Evolutionary conservation across 2,113 vertebrate genomes (phyloP).

Genomic region (Larimichthys polyactis): DNA sequence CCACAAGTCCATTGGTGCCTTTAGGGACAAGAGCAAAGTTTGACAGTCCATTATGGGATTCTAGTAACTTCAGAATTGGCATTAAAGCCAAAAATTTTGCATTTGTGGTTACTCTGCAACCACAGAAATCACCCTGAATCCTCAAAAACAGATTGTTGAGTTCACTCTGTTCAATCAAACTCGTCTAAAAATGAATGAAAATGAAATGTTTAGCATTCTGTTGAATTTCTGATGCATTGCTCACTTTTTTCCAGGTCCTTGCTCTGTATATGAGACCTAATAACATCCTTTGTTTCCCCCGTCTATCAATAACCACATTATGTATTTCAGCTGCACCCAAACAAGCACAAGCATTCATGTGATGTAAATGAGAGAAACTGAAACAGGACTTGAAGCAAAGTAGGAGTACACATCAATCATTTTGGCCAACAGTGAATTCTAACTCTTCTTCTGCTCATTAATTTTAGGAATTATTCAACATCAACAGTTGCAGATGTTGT

Average conservation of each 20-base stretch:
- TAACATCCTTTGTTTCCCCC: background rate
- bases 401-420: slow-evolving; percentile 5
- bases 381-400: background rate
- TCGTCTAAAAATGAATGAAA: slow-evolving; percentile 19
- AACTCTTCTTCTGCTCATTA: background rate
- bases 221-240: background rate
- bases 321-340: background rate
- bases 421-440: background rate
- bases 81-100: background rate
- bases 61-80: background rate
- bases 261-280: background rate
- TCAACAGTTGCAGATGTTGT: slow-evolving; percentile 16
- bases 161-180: background rate
- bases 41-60: slow-evolving; percentile 2
- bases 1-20: slow-evolving; percentile 27
- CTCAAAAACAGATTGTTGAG: background rate
- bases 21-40: slow-evolving; percentile 9
- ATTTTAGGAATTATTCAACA: background rate
- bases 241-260: background rate
- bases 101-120: background rate
- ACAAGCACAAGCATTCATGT: background rate
- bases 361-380: background rate
- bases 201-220: background rate
- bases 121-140: background rate
- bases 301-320: background rate